A percentile compares a stretch with the other conserved stretches of the same genome.
These are phyloP conservation scores for Petrocephalus microphthalmus DNA, from an alignment of 2,113 vertebrate genomes.

Conservation along the genomic window DNA sequence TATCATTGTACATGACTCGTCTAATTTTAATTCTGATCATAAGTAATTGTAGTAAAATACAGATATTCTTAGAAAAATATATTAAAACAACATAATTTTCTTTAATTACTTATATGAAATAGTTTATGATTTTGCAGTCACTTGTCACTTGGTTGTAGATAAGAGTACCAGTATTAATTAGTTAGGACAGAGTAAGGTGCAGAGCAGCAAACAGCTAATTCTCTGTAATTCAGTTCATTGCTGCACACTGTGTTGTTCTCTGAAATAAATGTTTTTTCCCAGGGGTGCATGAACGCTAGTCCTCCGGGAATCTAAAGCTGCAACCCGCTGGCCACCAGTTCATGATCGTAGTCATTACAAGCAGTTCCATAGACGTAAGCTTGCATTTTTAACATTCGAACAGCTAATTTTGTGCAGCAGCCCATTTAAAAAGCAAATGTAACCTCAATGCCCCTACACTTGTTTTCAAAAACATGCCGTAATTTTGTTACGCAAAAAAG, in stretches of 20 bases:
- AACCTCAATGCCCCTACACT: not conserved
- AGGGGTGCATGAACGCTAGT: not conserved
- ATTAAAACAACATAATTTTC: not conserved
- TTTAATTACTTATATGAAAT: not conserved
- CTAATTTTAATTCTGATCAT: too few species aligned
- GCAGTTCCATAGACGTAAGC: not conserved
- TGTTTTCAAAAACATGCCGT: not conserved
- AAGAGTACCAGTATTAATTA: not conserved
- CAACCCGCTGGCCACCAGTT: not conserved
- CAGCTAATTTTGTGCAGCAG: not conserved
- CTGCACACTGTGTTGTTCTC: not conserved
- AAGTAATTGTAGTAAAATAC: not conserved
- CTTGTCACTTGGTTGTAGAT: not conserved
- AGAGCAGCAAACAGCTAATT: not conserved
- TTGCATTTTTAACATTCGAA: not conserved
- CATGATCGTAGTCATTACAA: not conserved
- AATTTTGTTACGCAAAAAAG: conserved; percentile 8
- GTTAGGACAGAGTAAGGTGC: not conserved
- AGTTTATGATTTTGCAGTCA: not conserved
- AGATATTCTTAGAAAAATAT: not conserved
- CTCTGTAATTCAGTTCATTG: not conserved
- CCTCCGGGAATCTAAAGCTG: not conserved
- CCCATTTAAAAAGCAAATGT: conserved; percentile 13
- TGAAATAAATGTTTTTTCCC: not conserved
- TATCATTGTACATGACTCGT: not conserved